phyloP scores from a whole-genome alignment of 2,797 vertebrate genomes.

The Sparus aurata region DNA sequence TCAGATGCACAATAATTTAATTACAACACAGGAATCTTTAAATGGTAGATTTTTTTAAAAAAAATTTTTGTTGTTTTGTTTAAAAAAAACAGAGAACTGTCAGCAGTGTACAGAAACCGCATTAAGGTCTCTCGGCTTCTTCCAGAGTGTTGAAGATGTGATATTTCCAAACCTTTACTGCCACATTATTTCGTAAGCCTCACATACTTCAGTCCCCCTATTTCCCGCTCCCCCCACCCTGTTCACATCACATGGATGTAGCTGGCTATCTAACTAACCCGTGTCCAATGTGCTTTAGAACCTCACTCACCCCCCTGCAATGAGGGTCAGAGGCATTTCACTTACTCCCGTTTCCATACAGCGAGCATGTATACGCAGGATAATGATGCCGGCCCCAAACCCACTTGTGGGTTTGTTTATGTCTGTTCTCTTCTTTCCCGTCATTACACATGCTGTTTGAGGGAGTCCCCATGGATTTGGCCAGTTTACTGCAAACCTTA shows the following conservation, averaged over 20 bases:
- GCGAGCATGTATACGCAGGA: conserved; percentile 71
- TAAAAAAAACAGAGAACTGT: background rate
- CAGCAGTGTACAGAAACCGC: background rate
- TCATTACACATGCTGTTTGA: conserved; percentile 94
- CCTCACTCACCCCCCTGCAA: conserved; percentile 39
- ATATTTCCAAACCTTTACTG: conserved; percentile 44
- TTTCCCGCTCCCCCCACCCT: conserved; percentile 27
- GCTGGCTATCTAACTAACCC: conserved; percentile 44
- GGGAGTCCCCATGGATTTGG: conserved; percentile 87
- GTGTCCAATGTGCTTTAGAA: conserved; percentile 69
- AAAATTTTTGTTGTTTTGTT: background rate
- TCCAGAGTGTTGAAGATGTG: conserved; percentile 27
- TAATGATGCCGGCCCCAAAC: conserved; percentile 89
- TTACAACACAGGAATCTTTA: conserved; percentile 2
- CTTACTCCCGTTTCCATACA: conserved; percentile 56
- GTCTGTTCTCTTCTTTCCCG: conserved; percentile 88
- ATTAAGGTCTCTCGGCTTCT: background rate
- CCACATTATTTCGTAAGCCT: conserved; percentile 52
- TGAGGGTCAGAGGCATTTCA: conserved; percentile 50
- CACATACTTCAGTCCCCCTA: conserved; percentile 42
- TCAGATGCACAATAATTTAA: background rate
- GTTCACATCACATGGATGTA: conserved; percentile 52
- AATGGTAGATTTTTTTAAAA: no score
- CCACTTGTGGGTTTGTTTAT: conserved; percentile 90
- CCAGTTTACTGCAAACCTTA: conserved; percentile 87